phyloP scores from a whole-genome alignment of 2,797 vertebrate genomes.

The Cirrhinus mrigala region DNA sequence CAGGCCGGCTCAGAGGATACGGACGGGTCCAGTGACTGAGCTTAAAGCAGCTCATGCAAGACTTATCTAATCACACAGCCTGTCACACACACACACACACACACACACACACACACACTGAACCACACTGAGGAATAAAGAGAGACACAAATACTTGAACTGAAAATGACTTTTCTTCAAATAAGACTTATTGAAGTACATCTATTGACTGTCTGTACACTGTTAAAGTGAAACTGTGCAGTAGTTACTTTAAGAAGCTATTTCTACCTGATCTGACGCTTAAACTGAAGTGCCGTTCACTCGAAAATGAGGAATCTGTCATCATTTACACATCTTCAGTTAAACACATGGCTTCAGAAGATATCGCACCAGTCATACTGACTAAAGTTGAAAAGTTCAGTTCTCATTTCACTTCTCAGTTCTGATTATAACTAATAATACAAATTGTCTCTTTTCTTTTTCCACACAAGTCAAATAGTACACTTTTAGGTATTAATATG shows the following conservation, averaged over 20 bases:
- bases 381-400: neutral
- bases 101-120: conserved; percentile 45
- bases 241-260: too few relatives aligned
- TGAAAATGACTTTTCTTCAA: neutral
- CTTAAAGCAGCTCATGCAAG: conserved; percentile 78
- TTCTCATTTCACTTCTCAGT: neutral
- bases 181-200: neutral
- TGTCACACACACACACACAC: conserved; percentile 77
- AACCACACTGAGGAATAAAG: neutral
- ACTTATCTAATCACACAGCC: conserved; percentile 81
- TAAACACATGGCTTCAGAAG: neutral
- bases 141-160: conserved; percentile 13
- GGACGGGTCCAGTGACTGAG: conserved; percentile 72
- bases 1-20: conserved; percentile 78
- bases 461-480: neutral
- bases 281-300: neutral
- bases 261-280: neutral
- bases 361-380: neutral
- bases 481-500: too few relatives aligned
- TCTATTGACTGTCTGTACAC: neutral
- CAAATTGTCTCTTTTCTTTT: neutral
- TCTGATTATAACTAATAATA: neutral
- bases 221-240: neutral
- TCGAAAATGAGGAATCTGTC: neutral
- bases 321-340: neutral